phyloP scores from a whole-genome alignment of 1,140 invertebrate genomes.

The Danaus plexippus region DNA sequence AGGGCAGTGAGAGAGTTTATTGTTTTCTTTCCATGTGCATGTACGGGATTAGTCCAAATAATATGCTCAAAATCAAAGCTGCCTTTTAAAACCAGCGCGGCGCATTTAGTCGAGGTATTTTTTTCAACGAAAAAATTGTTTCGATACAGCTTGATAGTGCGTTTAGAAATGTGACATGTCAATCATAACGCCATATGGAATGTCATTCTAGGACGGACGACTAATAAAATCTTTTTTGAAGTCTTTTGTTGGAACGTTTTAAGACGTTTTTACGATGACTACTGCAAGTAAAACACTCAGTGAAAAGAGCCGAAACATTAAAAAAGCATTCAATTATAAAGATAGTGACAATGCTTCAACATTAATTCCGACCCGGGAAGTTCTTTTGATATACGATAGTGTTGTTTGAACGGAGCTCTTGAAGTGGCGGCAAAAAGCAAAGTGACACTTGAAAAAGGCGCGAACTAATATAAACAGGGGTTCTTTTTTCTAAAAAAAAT shows the following conservation, averaged over 20 bases:
- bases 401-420: conserved; percentile 54
- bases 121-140: too few relatives aligned
- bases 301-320: conserved; percentile 51
- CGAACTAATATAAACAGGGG: conserved; percentile 64
- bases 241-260: conserved; percentile 56
- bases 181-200: conserved; percentile 57
- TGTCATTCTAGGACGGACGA: conserved; percentile 34
- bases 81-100: too few relatives aligned
- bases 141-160: too few relatives aligned
- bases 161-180: conserved; percentile 51
- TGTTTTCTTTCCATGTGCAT: conserved; percentile 26
- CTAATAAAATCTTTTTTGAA: conserved; percentile 53
- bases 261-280: conserved; percentile 57
- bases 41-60: conserved; percentile 27
- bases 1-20: conserved; percentile 32
- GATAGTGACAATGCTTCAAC: conserved; percentile 64
- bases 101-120: too few relatives aligned
- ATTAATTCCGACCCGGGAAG: conserved; percentile 37
- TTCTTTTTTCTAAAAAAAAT: conserved; percentile 51
- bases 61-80: conserved; percentile 11
- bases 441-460: conserved; percentile 70
- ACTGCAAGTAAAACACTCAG: conserved; percentile 47
- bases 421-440: conserved; percentile 65
- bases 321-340: conserved; percentile 67
- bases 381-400: conserved; percentile 69